These are phyloP conservation scores for Pediacus dermestoides DNA, from an alignment of 2,888 invertebrate genomes.

Conservation along the genomic window DNA sequence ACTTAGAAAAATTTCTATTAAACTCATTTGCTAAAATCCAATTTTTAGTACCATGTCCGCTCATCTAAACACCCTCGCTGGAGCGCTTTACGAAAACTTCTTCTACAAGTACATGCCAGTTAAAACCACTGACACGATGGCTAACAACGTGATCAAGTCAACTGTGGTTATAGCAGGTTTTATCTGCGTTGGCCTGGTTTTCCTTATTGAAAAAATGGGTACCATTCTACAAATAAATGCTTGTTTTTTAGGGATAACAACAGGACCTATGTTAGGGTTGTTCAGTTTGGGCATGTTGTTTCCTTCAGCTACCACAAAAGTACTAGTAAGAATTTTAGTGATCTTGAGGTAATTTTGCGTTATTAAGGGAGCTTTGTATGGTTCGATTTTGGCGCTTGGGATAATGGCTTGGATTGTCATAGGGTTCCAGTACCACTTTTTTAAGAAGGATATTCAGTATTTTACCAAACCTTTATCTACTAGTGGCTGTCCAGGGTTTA, in stretches of 20 bases:
- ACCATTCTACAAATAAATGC: constrained; percentile 63
- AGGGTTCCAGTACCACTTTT: constrained; percentile 11
- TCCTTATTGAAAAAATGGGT: constrained; percentile 61
- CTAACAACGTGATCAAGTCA: constrained; percentile 59
- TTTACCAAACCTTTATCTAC: constrained; percentile 3
- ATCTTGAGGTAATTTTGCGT: background rate
- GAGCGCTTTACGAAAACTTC: constrained; percentile 62
- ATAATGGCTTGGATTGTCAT: constrained; percentile 10
- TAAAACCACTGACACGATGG: constrained; percentile 51
- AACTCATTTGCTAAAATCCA: no score
- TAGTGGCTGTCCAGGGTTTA: background rate
- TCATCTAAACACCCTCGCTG: constrained; percentile 58
- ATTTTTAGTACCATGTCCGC: constrained; percentile 59
- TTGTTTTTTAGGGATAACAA: constrained; percentile 61
- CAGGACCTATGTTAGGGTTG: constrained; percentile 63
- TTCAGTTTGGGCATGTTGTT: constrained; percentile 67
- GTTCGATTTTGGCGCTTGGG: constrained; percentile 8
- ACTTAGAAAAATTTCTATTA: constrained; percentile 6
- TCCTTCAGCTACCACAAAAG: constrained; percentile 59
- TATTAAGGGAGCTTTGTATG: constrained; percentile 14
- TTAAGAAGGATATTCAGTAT: constrained; percentile 6
- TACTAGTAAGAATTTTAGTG: constrained; percentile 36
- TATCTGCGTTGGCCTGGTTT: constrained; percentile 68
- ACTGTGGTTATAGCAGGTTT: constrained; percentile 54
- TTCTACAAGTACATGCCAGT: constrained; percentile 54